Conservation (phyloP, 2,888 invertebrate genomes). For the Hydriomena furcata region DNA sequence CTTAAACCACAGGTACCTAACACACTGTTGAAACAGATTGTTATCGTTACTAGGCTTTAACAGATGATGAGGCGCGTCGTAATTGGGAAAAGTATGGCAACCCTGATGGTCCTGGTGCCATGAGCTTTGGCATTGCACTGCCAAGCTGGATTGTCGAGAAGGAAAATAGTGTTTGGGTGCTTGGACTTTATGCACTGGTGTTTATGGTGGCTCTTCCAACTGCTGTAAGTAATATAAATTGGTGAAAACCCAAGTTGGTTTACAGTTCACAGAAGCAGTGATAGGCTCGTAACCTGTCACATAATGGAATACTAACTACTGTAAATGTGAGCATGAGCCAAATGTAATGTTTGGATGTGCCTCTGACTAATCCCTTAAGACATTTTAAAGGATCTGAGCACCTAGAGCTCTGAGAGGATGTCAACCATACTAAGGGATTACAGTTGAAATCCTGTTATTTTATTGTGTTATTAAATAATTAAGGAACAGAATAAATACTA, state of each 20-base stretch:
- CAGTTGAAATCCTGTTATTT: too few species aligned
- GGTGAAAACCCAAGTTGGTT: too few species aligned
- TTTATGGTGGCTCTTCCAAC: slow-evolving; percentile 98
- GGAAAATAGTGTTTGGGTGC: slow-evolving; percentile 99
- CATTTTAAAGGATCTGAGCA: too few species aligned
- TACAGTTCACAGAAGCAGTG: too few species aligned
- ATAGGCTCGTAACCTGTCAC: too few species aligned
- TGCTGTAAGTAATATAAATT: slow-evolving; percentile 85
- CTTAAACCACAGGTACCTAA: too few species aligned
- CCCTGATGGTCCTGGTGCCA: slow-evolving; percentile 99
- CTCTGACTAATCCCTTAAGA: too few species aligned
- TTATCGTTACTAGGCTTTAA: slow-evolving; percentile 87
- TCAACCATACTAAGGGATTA: too few species aligned
- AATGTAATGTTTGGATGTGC: too few species aligned
- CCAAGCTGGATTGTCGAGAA: slow-evolving; percentile 99
- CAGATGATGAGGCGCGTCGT: slow-evolving; percentile 97
- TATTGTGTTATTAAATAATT: background rate
- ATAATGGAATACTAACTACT: too few species aligned
- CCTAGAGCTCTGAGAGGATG: too few species aligned
- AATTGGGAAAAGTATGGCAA: slow-evolving; percentile 99
- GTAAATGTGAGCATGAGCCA: too few species aligned
- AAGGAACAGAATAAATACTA: background rate
- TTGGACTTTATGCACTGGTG: slow-evolving; percentile 96
- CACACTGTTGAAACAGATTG: background rate
- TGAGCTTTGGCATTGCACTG: slow-evolving; percentile 99